Percentiles rank a stretch among this genome's conserved stretches.
Conservation (phyloP, 2,113 vertebrate species). For the Scomber japonicus region DNA sequence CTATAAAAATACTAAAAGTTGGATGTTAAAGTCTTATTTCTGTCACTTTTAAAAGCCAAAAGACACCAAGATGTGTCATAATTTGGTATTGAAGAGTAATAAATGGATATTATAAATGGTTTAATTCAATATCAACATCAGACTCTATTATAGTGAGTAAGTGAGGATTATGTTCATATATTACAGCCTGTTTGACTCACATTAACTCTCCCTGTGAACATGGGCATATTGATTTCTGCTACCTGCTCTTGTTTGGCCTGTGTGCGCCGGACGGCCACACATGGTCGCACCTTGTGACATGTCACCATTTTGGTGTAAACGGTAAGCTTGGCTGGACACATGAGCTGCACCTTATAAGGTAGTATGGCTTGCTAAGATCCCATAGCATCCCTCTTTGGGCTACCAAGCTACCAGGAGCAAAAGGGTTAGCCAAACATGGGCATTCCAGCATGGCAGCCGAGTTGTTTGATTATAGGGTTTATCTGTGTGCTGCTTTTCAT, state of each 20-base stretch:
- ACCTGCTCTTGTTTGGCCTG: neutral
- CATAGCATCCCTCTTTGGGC: constrained; percentile 85
- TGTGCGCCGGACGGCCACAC: constrained; percentile 37
- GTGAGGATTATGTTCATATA: neutral
- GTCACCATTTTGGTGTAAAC: constrained; percentile 78
- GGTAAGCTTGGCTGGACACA: constrained; percentile 80
- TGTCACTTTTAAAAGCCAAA: neutral
- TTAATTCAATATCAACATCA: neutral
- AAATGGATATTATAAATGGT: neutral
- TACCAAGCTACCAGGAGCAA: constrained; percentile 81
- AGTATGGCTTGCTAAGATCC: constrained; percentile 70
- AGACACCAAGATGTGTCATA: neutral
- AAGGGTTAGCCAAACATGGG: constrained; percentile 83
- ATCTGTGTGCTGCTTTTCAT: constrained; percentile 76
- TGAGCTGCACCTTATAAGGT: constrained; percentile 91
- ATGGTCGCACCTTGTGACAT: constrained; percentile 48
- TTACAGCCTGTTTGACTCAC: neutral
- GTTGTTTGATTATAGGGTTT: constrained; percentile 57
- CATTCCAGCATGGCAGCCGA: constrained; percentile 75
- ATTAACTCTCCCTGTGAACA: neutral
- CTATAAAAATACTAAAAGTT: neutral
- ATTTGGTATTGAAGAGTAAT: neutral
- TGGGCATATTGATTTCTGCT: constrained; percentile 10
- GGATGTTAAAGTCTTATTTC: neutral
- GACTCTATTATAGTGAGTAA: too few relatives aligned